A percentile compares a stretch with the other conserved stretches of the same genome.
These are phyloP conservation scores for Zalophus californianus DNA, from an alignment of 2,797 vertebrate species.

Conservation along the genomic window DNA sequence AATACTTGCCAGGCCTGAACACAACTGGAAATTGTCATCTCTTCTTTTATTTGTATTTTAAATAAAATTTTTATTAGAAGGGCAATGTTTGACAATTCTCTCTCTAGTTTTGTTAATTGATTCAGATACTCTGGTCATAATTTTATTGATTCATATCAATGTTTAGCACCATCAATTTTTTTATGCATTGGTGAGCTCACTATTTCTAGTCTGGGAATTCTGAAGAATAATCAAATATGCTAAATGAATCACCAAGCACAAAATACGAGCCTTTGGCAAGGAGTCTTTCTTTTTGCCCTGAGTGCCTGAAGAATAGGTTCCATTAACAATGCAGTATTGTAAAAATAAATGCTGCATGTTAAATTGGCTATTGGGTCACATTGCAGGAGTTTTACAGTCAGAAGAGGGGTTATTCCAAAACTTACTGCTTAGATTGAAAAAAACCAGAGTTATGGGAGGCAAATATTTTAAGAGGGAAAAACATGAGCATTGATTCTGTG, in stretches of 20 bases:
- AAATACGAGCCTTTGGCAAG: neutral
- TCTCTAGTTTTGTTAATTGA: constrained; percentile 37
- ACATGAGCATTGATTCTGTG: neutral
- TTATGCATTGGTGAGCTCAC: neutral
- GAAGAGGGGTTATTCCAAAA: neutral
- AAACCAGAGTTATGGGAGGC: neutral
- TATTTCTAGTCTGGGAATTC: neutral
- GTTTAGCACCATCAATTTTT: neutral
- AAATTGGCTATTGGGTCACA: neutral
- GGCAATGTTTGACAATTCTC: neutral
- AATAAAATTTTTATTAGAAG: neutral
- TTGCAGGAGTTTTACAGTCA: neutral
- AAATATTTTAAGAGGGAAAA: neutral
- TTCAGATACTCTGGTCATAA: constrained; percentile 30
- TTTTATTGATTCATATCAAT: constrained; percentile 27
- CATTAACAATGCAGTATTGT: neutral
- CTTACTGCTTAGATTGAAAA: neutral
- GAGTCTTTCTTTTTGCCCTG: neutral
- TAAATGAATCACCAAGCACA: neutral
- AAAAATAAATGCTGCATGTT: neutral
- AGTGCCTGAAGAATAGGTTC: neutral
- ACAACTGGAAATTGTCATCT: neutral
- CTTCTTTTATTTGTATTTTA: neutral
- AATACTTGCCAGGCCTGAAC: neutral
- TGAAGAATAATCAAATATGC: neutral